phyloP scores from a whole-genome alignment of 1,140 invertebrate genomes.

The Adelges cooleyi region DNA sequence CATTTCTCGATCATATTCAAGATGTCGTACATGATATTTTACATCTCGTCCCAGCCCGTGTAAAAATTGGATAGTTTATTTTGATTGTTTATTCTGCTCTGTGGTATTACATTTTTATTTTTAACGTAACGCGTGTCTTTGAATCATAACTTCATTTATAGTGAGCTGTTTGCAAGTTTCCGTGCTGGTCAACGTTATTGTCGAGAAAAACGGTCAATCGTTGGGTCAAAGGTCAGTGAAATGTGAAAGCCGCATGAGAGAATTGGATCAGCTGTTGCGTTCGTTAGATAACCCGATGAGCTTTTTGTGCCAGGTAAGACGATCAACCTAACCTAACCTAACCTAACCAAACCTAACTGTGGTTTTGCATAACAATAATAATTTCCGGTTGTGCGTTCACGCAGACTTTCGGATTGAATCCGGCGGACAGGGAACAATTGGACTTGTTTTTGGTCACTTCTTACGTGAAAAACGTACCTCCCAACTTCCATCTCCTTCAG shows the following conservation, averaged over 20 bases:
- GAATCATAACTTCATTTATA: constrained; percentile 30
- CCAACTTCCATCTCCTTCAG: constrained; percentile 62
- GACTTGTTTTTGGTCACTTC: constrained; percentile 67
- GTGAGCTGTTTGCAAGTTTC: constrained; percentile 68
- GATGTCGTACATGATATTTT: too few relatives aligned
- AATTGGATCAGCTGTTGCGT: constrained; percentile 66
- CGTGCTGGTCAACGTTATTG: constrained; percentile 63
- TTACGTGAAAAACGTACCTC: constrained; percentile 68
- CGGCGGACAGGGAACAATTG: constrained; percentile 59
- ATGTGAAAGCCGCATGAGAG: constrained; percentile 67
- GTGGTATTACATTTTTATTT: too few relatives aligned
- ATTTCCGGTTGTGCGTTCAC: too few relatives aligned
- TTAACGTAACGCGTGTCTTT: background rate
- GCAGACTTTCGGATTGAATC: constrained; percentile 64
- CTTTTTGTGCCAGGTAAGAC: constrained; percentile 69
- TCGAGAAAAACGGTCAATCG: constrained; percentile 63
- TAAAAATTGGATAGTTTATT: too few relatives aligned
- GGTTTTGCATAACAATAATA: too few relatives aligned
- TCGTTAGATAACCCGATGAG: constrained; percentile 66
- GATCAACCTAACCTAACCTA: background rate
- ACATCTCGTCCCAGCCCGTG: too few relatives aligned
- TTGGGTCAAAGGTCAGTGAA: constrained; percentile 68
- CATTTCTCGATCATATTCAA: too few relatives aligned
- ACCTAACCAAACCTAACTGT: background rate
- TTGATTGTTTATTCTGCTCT: too few relatives aligned